A percentile compares a stretch with the other conserved stretches of the same genome.
These are phyloP conservation scores for Zenarchopterus dispar DNA, from an alignment of 2,797 vertebrate species.

Conservation along the genomic window DNA sequence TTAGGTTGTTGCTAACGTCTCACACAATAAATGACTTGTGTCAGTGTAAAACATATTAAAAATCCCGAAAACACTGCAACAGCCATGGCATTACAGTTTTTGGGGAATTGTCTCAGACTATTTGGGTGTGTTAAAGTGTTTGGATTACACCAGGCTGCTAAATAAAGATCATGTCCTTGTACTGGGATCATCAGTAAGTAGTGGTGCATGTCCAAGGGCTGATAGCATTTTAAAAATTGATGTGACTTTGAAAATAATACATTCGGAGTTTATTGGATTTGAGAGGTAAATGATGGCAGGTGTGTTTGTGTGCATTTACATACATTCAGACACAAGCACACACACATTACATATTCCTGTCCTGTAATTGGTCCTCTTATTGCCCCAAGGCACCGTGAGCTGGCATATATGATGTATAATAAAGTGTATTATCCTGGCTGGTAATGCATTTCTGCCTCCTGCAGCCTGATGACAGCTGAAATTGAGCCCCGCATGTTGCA, in stretches of 20 bases:
- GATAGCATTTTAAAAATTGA: slow-evolving; percentile 80
- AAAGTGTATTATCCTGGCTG: slow-evolving; percentile 77
- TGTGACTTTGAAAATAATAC: slow-evolving; percentile 74
- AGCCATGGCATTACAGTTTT: neutral
- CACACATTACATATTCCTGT: slow-evolving; percentile 45
- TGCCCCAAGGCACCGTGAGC: slow-evolving; percentile 69
- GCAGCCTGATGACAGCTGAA: slow-evolving; percentile 74
- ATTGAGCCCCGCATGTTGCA: slow-evolving; percentile 70
- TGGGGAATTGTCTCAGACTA: neutral
- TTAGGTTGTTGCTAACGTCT: slow-evolving; percentile 14
- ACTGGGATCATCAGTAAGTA: slow-evolving; percentile 67
- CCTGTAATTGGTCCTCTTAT: slow-evolving; percentile 79
- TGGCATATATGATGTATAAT: slow-evolving; percentile 76
- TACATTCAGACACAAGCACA: slow-evolving; percentile 14
- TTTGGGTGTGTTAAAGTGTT: slow-evolving; percentile 30
- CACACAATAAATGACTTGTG: neutral
- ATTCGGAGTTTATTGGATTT: slow-evolving; percentile 76
- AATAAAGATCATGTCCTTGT: slow-evolving; percentile 63
- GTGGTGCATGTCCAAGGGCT: slow-evolving; percentile 61
- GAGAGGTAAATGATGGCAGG: slow-evolving; percentile 75
- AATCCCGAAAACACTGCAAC: slow-evolving; percentile 15
- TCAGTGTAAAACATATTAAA: slow-evolving; percentile 3
- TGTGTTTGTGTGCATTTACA: slow-evolving; percentile 31
- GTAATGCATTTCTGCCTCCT: slow-evolving; percentile 77
- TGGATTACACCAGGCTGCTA: slow-evolving; percentile 23